Base-by-base conservation (phyloP, 2,797 vertebrate genomes). In the Chaetodon trifasciatus region DNA sequence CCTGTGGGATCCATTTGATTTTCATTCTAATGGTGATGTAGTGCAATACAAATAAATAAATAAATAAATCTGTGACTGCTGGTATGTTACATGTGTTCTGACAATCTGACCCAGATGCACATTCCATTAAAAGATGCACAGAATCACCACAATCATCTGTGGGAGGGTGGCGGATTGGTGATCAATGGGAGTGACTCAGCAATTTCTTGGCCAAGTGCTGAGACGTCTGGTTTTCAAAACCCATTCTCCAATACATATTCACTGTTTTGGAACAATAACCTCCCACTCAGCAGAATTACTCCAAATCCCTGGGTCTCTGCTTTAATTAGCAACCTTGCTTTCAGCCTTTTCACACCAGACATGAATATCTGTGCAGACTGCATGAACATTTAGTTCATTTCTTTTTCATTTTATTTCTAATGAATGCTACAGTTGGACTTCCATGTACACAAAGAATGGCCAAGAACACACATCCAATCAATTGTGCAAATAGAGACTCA, bases 171-270 rank as follows among this genome's bases (percentile, higher is more conserved):
- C 5, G 4, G 60, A 42, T 40, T 56, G 37, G 42, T 64, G 47
- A 86, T 88, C 81, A 65, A 77, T 82, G 76, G 9, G 4, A 35
- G n/a, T 69, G 74, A 85, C 76, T 87, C 73, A 73, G 70, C 78
- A 56, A 46, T 79, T 84, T 84, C 55, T 78, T 32, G 35, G 66
- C 63, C 71, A 82, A 82, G 70, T 77, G 78, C 72, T 86, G 82
- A 79, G 65, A 77, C 7, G 6, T 64, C 49, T 42, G 19, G 2
- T 84, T 85, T 55, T 56, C 16, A 58, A 21, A 74, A 71, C 13
- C 46, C 39, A 52, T 72, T 76, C 63, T 74, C 58, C 3, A 12
- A 39, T 23, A 49, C 23, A 39, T 64, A 79, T 73, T 68, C 67
- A 64, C 21, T 19, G 50, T 78, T 77, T 75, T 67, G 53, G 63